phyloP scores from a whole-genome alignment of 1,140 invertebrate genomes.

The Drosophila jambulina region DNA sequence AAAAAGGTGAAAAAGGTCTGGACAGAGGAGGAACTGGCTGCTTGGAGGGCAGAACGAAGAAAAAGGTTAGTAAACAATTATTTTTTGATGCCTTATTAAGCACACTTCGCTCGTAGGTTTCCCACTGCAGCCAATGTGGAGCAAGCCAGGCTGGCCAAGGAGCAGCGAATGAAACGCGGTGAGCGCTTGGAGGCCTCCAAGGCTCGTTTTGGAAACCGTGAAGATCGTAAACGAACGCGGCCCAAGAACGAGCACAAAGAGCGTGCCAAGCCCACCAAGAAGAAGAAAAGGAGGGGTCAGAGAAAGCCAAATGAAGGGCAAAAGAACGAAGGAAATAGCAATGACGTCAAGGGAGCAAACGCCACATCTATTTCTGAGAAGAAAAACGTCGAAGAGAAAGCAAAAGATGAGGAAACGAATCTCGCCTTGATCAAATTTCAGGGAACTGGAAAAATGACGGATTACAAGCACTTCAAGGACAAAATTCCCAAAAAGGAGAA shows the following conservation, averaged over 20 bases:
- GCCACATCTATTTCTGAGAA: neutral
- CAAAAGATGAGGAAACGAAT: neutral
- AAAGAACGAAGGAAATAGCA: neutral
- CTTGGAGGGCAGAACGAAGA: constrained; percentile 93
- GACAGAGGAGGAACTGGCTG: constrained; percentile 91
- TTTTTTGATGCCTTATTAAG: neutral
- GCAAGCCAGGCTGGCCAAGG: constrained; percentile 87
- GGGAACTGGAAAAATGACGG: constrained; percentile 58
- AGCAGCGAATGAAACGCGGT: constrained; percentile 89
- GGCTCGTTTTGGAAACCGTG: constrained; percentile 83
- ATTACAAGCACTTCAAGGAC: constrained; percentile 64
- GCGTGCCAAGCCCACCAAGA: constrained; percentile 6
- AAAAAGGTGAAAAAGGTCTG: constrained; percentile 90
- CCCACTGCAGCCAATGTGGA: constrained; percentile 91
- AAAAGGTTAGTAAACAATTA: constrained; percentile 84
- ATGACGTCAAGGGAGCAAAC: neutral
- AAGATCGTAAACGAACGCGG: constrained; percentile 63
- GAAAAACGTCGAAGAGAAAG: neutral
- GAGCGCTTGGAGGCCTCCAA: constrained; percentile 87
- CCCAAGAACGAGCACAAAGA: constrained; percentile 9
- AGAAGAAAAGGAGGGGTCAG: neutral
- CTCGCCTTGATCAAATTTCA: constrained; percentile 40
- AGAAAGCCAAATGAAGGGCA: neutral
- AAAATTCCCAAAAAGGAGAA: constrained; percentile 34
- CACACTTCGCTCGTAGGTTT: constrained; percentile 80